Percentiles rank a stretch among this genome's conserved stretches.
Evolutionary conservation across 2,113 vertebrate genomes (phyloP).

Genomic region (Laterallus jamaicensis): DNA sequence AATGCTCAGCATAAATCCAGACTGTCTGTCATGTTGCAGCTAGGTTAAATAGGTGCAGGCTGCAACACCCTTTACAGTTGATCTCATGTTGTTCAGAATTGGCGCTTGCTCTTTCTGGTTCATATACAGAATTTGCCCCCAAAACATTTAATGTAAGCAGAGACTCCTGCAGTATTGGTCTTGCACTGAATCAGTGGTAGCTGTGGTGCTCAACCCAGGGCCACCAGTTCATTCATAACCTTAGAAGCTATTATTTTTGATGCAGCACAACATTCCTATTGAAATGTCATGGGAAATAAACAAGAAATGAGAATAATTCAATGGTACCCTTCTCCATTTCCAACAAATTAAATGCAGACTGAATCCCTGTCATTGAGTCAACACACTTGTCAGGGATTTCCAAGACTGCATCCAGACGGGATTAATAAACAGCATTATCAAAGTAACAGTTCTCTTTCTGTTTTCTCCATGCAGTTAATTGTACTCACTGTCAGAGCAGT

Average conservation of each 20-base stretch:
- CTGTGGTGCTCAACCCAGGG: not conserved
- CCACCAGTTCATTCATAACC: not conserved
- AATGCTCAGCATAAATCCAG: not conserved
- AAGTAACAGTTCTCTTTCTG: not conserved
- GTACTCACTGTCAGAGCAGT: not conserved
- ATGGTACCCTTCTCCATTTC: not conserved
- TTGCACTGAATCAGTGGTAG: not conserved
- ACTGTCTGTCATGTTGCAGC: not conserved
- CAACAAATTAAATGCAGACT: not conserved
- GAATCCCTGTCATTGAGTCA: not conserved
- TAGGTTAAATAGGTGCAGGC: not conserved
- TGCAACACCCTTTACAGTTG: not conserved
- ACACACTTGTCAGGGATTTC: not conserved
- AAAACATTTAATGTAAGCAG: not conserved
- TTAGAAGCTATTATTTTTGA: not conserved
- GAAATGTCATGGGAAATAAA: not conserved
- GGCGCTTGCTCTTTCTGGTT: not conserved
- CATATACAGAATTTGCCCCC: not conserved
- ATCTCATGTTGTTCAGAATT: not conserved
- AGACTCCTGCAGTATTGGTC: not conserved
- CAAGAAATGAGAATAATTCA: not conserved
- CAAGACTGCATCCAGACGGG: not conserved
- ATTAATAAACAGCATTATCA: not conserved
- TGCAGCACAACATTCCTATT: not conserved
- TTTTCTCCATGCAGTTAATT: not conserved